Percentiles rank a stretch among this genome's conserved stretches.
Evolutionary conservation across 2,113 vertebrate genomes (phyloP).

Genomic region (Blennius ocellaris): DNA sequence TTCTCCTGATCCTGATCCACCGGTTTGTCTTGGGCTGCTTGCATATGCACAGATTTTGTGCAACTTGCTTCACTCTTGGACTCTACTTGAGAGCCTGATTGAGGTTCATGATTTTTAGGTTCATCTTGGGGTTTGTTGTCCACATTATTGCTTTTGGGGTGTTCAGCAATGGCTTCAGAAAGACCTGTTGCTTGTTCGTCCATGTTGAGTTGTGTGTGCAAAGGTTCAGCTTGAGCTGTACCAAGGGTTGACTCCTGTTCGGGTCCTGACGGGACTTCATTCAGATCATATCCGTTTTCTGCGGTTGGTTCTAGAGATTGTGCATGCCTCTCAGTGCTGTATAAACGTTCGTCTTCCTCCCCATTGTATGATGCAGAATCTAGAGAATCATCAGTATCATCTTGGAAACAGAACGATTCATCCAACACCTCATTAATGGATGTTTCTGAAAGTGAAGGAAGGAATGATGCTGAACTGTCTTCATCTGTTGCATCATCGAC

Average conservation of each 20-base stretch:
- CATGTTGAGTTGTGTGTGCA: constrained; percentile 12
- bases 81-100: constrained; percentile 28
- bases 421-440: constrained; percentile 93
- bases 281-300: constrained; percentile 23
- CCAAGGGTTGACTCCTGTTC: constrained; percentile 17
- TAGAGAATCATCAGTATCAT: constrained; percentile 92
- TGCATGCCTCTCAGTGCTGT: constrained; percentile 90
- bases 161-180: constrained; percentile 29
- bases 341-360: constrained; percentile 89
- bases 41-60: not conserved
- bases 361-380: constrained; percentile 92
- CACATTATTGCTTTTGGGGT: not conserved
- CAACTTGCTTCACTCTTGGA: not conserved
- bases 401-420: constrained; percentile 93
- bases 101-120: not conserved
- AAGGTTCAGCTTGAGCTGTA: constrained; percentile 33
- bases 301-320: constrained; percentile 64
- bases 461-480: constrained; percentile 91
- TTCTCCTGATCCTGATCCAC: constrained; percentile 39
- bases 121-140: constrained; percentile 20
- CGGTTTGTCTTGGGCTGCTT: constrained; percentile 20
- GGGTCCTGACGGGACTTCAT: constrained; percentile 39
- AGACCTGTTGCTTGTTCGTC: constrained; percentile 8
- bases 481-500: constrained; percentile 82
- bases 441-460: constrained; percentile 93